phyloP scores from a whole-genome alignment of 2,888 invertebrate genomes.

The Clostera curtula region DNA sequence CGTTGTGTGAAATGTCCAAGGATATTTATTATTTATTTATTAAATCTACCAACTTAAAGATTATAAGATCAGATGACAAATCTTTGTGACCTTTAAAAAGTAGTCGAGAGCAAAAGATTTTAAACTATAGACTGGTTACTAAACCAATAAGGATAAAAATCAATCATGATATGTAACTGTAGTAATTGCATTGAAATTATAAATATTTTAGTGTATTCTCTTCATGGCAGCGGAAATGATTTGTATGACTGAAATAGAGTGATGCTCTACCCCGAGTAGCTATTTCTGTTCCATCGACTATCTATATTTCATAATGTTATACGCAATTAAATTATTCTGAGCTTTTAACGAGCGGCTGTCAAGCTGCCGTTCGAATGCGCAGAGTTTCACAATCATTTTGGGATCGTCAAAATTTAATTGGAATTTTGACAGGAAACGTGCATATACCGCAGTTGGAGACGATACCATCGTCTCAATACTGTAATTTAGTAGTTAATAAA shows the following conservation, averaged over 20 bases:
- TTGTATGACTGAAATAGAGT: constrained; percentile 23
- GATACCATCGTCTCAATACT: too few species aligned
- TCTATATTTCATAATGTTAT: constrained; percentile 22
- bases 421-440: constrained; percentile 7
- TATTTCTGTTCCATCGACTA: constrained; percentile 26
- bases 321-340: constrained; percentile 20
- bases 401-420: constrained; percentile 1
- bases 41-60: too few species aligned
- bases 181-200: constrained; percentile 15
- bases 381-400: constrained; percentile 4
- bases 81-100: too few species aligned
- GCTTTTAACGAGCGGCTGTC: constrained; percentile 11
- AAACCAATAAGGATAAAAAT: too few species aligned
- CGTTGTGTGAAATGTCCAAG: too few species aligned
- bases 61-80: too few species aligned
- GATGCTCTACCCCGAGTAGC: constrained; percentile 14
- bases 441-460: too few species aligned
- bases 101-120: too few species aligned
- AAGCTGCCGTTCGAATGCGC: constrained; percentile 7
- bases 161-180: too few species aligned
- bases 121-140: too few species aligned
- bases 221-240: constrained; percentile 18
- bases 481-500: too few species aligned
- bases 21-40: too few species aligned
- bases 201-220: constrained; percentile 17